Evolutionary conservation across 2,888 invertebrate genomes (phyloP).

Genomic region (Folsomia manolachei): DNA sequence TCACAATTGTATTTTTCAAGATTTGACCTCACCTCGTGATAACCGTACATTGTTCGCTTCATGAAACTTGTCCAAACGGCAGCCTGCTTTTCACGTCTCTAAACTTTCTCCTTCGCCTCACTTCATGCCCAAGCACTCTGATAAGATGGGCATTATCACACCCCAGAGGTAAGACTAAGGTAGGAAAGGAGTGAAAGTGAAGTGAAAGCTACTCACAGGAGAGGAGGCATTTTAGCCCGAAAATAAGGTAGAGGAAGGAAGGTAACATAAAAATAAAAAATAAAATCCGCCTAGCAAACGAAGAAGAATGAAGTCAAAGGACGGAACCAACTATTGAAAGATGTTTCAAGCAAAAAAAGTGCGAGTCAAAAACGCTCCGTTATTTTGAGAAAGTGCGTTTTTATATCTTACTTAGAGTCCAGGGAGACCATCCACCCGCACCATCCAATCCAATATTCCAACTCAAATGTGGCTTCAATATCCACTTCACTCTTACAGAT

Average conservation of each 20-base stretch:
- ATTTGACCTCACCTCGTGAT: too few species aligned
- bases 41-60: too few species aligned
- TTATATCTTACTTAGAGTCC: constrained; percentile 18
- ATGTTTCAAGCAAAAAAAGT: constrained; percentile 1
- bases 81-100: neutral
- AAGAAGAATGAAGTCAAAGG: constrained; percentile 1
- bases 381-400: constrained; percentile 10
- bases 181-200: neutral
- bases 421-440: neutral
- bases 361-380: neutral
- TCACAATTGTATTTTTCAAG: too few species aligned
- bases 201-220: neutral
- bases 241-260: too few species aligned
- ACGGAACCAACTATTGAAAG: neutral
- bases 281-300: neutral
- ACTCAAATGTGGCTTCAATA: neutral
- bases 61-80: too few species aligned
- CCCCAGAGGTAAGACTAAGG: neutral
- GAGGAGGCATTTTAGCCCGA: neutral
- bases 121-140: too few species aligned
- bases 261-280: constrained; percentile 1
- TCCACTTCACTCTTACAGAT: neutral
- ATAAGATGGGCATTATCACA: neutral
- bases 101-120: neutral
- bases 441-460: constrained; percentile 5